phyloP scores from a whole-genome alignment of 2,113 vertebrate species.

The Collichthys lucidus region DNA sequence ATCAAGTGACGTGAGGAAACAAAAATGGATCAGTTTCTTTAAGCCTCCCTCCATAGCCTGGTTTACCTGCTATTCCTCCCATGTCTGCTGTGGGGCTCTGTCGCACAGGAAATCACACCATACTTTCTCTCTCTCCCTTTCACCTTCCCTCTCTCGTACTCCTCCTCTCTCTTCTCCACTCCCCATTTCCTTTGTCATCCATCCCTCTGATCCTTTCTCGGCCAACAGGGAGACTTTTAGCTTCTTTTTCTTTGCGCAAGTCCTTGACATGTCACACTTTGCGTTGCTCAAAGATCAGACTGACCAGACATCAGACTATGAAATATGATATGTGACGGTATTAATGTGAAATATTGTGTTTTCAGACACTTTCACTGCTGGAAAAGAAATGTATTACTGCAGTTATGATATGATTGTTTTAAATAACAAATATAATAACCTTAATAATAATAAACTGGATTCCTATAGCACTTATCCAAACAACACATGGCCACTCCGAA shows the following conservation, averaged over 20 bases:
- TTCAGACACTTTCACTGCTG: not conserved
- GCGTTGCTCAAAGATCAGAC: conserved; percentile 48
- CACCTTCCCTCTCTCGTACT: conserved; percentile 32
- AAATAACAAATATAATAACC: not conserved
- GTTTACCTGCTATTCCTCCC: conserved; percentile 80
- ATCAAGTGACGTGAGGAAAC: conserved; percentile 32
- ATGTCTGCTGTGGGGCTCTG: conserved; percentile 86
- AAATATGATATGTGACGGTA: conserved; percentile 35
- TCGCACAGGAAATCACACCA: conserved; percentile 80
- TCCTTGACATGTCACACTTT: conserved; percentile 65
- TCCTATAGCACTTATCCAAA: conserved; percentile 7
- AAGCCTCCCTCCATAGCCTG: conserved; percentile 1
- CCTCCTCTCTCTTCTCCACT: conserved; percentile 41
- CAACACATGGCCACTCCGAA: conserved; percentile 24
- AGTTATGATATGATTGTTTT: conserved; percentile 19
- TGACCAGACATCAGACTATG: conserved; percentile 30
- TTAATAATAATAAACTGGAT: conserved; percentile 15
- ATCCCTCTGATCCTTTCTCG: conserved; percentile 59
- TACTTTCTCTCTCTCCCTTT: conserved; percentile 29
- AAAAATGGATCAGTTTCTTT: conserved; percentile 12
- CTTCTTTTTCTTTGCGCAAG: conserved; percentile 23
- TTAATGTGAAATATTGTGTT: conserved; percentile 36
- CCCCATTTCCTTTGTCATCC: conserved; percentile 68
- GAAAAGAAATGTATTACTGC: conserved; percentile 8
- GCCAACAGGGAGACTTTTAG: conserved; percentile 52